Conservation (phyloP, 1,140 invertebrate species). For the Capitella teleta region DNA sequence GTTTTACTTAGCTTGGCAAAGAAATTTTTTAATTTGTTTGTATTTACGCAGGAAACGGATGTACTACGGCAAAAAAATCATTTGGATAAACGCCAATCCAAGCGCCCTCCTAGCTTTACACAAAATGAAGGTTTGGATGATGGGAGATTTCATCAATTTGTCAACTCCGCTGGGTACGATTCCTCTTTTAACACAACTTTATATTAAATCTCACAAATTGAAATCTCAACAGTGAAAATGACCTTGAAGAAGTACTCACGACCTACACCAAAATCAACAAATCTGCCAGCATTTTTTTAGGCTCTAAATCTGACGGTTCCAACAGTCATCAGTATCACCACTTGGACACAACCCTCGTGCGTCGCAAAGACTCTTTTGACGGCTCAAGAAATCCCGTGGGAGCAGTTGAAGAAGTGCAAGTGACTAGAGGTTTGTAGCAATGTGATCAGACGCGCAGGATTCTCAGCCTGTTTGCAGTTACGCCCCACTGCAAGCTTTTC, state of each 20-base stretch:
- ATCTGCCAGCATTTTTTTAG: conserved; percentile 54
- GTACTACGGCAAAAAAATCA: conserved; percentile 20
- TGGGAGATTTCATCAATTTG: conserved; percentile 32
- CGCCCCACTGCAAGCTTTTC: no score
- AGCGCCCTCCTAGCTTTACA: conserved; percentile 1
- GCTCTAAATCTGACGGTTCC: conserved; percentile 25
- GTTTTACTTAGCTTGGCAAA: neutral
- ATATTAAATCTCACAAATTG: conserved; percentile 18
- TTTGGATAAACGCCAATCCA: conserved; percentile 18
- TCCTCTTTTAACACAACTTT: neutral
- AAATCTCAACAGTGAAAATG: conserved; percentile 46
- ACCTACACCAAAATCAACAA: conserved; percentile 54
- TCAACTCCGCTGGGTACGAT: conserved; percentile 6
- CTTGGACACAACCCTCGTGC: no score
- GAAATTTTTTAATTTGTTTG: neutral
- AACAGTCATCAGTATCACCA: neutral
- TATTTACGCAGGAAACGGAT: conserved; percentile 29
- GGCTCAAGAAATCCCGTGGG: no score
- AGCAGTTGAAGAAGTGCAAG: no score
- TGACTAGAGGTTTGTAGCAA: no score
- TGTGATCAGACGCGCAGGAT: no score
- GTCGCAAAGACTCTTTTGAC: no score
- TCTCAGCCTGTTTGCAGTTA: no score
- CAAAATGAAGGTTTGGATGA: conserved; percentile 18
- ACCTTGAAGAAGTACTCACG: conserved; percentile 54